A percentile compares a stretch with the other conserved stretches of the same genome.
phyloP scores from a whole-genome alignment of 2,888 invertebrate species.

The Eurois occulta region DNA sequence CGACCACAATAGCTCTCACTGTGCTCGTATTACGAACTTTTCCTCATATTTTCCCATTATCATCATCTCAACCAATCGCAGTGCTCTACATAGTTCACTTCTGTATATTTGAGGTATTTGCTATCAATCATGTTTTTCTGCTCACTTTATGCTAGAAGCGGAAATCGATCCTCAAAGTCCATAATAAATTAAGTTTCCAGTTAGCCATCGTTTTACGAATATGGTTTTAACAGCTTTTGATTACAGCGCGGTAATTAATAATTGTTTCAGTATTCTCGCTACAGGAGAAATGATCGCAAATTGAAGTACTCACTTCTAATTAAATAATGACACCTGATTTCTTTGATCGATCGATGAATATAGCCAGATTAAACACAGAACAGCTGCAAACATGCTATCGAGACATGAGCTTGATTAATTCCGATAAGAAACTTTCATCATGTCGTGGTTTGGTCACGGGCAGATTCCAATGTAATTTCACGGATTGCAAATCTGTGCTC shows the following conservation, averaged over 20 bases:
- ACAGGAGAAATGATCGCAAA: slow-evolving; percentile 9
- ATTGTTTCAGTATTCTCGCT: background rate
- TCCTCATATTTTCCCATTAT: slow-evolving; percentile 17
- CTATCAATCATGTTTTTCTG: slow-evolving; percentile 6
- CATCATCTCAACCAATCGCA: background rate
- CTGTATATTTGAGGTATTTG: background rate
- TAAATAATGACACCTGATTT: slow-evolving; percentile 36
- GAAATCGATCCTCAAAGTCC: background rate
- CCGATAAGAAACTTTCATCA: slow-evolving; percentile 46
- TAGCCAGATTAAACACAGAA: slow-evolving; percentile 40
- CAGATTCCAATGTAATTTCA: slow-evolving; percentile 56
- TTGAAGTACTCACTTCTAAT: slow-evolving; percentile 34
- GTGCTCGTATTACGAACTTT: slow-evolving; percentile 41
- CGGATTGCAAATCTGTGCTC: slow-evolving; percentile 65
- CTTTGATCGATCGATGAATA: slow-evolving; percentile 20
- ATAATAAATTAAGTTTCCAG: slow-evolving; percentile 5
- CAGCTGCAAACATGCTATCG: slow-evolving; percentile 33
- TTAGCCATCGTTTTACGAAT: slow-evolving; percentile 12
- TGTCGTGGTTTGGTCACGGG: slow-evolving; percentile 34
- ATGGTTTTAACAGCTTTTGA: slow-evolving; percentile 4
- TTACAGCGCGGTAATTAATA: background rate
- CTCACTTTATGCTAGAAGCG: background rate
- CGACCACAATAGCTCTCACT: slow-evolving; percentile 44
- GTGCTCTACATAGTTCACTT: background rate
- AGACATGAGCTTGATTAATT: slow-evolving; percentile 43